phyloP scores from a whole-genome alignment of 2,113 vertebrate species.

The Campylomormyrus tamandua region DNA sequence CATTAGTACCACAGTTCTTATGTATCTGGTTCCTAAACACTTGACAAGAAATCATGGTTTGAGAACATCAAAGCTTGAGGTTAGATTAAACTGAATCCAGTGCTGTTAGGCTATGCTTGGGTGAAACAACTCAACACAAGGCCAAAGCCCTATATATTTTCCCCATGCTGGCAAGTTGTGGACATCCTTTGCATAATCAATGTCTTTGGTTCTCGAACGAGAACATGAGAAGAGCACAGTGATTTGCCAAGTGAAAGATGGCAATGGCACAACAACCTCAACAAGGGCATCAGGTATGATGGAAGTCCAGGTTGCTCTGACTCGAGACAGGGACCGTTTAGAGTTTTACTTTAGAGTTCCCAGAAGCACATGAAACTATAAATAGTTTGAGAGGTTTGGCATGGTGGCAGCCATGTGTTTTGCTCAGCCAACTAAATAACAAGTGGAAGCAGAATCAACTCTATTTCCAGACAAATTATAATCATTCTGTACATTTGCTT shows the following conservation, averaged over 20 bases:
- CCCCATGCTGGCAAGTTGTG: conserved; percentile 32
- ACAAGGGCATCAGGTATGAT: conserved; percentile 47
- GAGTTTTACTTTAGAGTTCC: conserved; percentile 47
- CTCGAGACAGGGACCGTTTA: conserved; percentile 46
- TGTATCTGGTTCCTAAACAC: conserved; percentile 26
- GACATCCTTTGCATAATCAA: conserved; percentile 42
- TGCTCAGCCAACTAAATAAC: not conserved
- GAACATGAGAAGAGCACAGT: conserved; percentile 9
- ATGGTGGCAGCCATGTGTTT: not conserved
- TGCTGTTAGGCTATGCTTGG: conserved; percentile 49
- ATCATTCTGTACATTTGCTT: not conserved
- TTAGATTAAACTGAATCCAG: conserved; percentile 40
- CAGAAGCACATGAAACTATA: conserved; percentile 50
- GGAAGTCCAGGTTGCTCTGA: conserved; percentile 36
- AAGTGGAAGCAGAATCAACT: not conserved
- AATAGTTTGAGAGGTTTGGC: conserved; percentile 35
- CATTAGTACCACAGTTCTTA: not conserved
- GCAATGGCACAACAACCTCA: conserved; percentile 40
- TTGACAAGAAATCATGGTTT: conserved; percentile 39
- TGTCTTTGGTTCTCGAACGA: conserved; percentile 27
- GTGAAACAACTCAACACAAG: conserved; percentile 42
- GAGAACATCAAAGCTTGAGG: conserved; percentile 49
- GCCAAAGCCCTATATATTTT: conserved; percentile 18
- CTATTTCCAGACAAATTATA: not conserved
- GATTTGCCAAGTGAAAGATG: not conserved